phyloP scores from a whole-genome alignment of 2,113 vertebrate species.

The Mobula hypostoma region DNA sequence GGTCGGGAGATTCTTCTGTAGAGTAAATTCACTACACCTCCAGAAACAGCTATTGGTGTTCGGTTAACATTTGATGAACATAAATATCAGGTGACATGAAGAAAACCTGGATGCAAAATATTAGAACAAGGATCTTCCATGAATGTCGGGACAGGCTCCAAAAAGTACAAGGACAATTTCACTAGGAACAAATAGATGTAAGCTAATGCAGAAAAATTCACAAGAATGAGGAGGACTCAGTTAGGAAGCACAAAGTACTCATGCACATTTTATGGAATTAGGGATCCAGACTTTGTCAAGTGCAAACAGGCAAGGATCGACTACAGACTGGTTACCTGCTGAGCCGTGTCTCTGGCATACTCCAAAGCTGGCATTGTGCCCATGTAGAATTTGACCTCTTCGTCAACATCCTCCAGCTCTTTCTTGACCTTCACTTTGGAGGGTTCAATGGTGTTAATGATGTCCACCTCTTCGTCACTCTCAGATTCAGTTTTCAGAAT shows the following conservation, averaged over 20 bases:
- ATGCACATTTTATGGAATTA: neutral
- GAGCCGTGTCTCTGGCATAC: constrained; percentile 74
- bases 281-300: neutral
- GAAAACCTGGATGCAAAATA: no score
- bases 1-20: no score
- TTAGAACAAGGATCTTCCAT: no score
- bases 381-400: constrained; percentile 78
- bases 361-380: constrained; percentile 68
- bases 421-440: constrained; percentile 76
- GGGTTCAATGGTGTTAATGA: constrained; percentile 66
- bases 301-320: neutral
- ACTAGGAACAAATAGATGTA: neutral
- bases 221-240: no score
- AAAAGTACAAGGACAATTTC: no score
- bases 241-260: neutral
- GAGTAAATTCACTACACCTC: no score
- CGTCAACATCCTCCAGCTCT: constrained; percentile 77
- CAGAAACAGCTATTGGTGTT: no score
- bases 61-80: no score
- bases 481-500: constrained; percentile 84
- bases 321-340: constrained; percentile 66
- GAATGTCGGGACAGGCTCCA: no score
- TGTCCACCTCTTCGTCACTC: constrained; percentile 76
- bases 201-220: neutral
- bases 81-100: no score